A percentile compares a stretch with the other conserved stretches of the same genome.
Evolutionary conservation across 2,113 vertebrate genomes (phyloP).

Genomic region (Embiotoca jacksoni): DNA sequence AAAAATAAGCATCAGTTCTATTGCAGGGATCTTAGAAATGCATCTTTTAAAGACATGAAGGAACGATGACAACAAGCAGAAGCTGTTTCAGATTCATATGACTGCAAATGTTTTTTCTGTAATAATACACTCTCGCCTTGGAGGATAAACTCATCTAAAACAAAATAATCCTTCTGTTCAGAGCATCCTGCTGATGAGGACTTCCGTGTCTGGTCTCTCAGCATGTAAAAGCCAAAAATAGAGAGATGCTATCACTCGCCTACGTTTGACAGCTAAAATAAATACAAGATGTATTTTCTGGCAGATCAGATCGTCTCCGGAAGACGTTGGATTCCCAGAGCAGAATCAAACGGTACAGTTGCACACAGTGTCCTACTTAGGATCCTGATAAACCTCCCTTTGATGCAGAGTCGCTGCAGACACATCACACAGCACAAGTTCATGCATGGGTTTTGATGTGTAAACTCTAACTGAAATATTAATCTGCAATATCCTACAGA

Average conservation of each 20-base stretch:
- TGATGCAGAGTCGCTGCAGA: constrained; percentile 7
- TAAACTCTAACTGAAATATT: neutral
- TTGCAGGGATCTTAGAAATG: no score
- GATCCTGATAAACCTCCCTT: constrained; percentile 35
- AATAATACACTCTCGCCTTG: no score
- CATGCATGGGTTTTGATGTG: neutral
- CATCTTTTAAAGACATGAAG: no score
- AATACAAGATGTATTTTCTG: constrained; percentile 31
- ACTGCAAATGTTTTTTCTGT: no score
- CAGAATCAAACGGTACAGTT: constrained; percentile 20
- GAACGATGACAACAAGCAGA: no score
- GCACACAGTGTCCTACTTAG: constrained; percentile 49
- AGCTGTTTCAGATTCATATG: no score
- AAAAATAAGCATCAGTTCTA: no score
- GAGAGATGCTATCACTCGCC: constrained; percentile 15
- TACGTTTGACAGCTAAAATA: constrained; percentile 31
- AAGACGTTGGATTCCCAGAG: constrained; percentile 39
- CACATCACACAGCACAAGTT: neutral
- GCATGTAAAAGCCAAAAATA: constrained; percentile 39
- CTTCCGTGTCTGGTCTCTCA: neutral
- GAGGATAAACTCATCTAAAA: no score
- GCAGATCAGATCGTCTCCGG: constrained; percentile 37
- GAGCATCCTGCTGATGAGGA: neutral
- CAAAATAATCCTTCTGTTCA: neutral
- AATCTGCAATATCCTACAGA: no score